Evolutionary conservation across 2,888 invertebrate species (phyloP).

Genomic region (Andrena praecox): DNA sequence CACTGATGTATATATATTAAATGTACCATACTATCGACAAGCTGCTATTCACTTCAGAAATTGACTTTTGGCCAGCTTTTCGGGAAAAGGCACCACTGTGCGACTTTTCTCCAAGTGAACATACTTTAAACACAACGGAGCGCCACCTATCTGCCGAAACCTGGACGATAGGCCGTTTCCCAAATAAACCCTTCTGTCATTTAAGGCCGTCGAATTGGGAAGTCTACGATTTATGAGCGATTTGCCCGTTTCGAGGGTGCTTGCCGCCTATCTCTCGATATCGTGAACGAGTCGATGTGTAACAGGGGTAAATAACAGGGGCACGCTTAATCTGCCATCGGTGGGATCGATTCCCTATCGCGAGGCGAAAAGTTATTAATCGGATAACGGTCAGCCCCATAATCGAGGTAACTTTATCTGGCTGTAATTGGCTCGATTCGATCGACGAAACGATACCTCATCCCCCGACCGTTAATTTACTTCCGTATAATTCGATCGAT

Average conservation of each 20-base stretch:
- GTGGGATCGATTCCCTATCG: slow-evolving; percentile 34
- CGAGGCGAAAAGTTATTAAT: slow-evolving; percentile 42
- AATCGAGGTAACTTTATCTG: slow-evolving; percentile 40
- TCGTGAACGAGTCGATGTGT: background rate
- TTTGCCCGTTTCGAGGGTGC: background rate
- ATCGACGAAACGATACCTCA: slow-evolving; percentile 13
- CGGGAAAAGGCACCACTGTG: too few species aligned
- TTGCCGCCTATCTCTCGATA: background rate
- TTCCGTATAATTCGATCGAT: slow-evolving; percentile 33
- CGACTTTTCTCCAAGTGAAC: too few species aligned
- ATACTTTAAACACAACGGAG: too few species aligned
- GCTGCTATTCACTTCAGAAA: too few species aligned
- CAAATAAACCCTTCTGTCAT: too few species aligned
- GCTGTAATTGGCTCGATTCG: slow-evolving; percentile 50
- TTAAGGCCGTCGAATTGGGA: background rate
- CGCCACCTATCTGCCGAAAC: too few species aligned
- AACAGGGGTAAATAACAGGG: slow-evolving; percentile 14
- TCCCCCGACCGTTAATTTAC: slow-evolving; percentile 29
- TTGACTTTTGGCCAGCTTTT: too few species aligned
- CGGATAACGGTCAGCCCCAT: slow-evolving; percentile 37
- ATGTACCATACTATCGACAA: too few species aligned
- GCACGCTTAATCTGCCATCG: slow-evolving; percentile 19
- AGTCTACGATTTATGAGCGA: background rate
- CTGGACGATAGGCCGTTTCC: too few species aligned
- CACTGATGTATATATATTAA: too few species aligned